These are phyloP conservation scores for Gastrophysa polygoni DNA, from an alignment of 2,888 invertebrate species.

Conservation along the genomic window DNA sequence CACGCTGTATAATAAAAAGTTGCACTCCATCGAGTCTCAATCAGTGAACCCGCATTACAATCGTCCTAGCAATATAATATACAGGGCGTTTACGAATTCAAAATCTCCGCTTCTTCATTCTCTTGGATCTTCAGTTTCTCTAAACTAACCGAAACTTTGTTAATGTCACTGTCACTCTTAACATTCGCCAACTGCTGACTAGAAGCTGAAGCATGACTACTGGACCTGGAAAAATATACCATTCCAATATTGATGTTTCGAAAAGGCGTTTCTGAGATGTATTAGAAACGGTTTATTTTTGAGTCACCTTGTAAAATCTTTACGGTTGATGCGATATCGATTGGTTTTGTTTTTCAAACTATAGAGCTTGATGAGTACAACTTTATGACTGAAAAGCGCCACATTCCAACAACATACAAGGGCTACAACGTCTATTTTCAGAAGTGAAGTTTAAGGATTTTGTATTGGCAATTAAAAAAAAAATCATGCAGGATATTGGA, in stretches of 20 bases:
- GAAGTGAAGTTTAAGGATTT: too few species aligned
- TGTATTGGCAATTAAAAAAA: too few species aligned
- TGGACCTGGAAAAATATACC: constrained; percentile 52
- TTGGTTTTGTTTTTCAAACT: too few species aligned
- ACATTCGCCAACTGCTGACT: constrained; percentile 36
- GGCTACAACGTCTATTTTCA: too few species aligned
- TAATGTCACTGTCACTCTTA: constrained; percentile 26
- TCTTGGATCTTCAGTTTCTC: background rate
- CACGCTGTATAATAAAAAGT: too few species aligned
- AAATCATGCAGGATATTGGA: too few species aligned
- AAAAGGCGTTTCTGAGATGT: background rate
- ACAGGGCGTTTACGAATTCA: background rate
- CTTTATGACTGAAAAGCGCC: too few species aligned
- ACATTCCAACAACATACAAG: too few species aligned
- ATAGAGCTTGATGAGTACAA: too few species aligned
- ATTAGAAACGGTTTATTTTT: too few species aligned
- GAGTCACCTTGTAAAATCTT: too few species aligned
- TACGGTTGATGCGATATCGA: too few species aligned
- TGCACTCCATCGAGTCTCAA: background rate
- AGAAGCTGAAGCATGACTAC: constrained; percentile 62
- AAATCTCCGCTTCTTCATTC: background rate
- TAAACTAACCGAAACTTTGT: background rate
- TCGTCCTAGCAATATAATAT: background rate
- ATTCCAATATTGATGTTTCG: background rate
- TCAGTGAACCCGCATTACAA: background rate